phyloP scores from a whole-genome alignment of 2,113 vertebrate genomes.

The Antechinus flavipes region DNA sequence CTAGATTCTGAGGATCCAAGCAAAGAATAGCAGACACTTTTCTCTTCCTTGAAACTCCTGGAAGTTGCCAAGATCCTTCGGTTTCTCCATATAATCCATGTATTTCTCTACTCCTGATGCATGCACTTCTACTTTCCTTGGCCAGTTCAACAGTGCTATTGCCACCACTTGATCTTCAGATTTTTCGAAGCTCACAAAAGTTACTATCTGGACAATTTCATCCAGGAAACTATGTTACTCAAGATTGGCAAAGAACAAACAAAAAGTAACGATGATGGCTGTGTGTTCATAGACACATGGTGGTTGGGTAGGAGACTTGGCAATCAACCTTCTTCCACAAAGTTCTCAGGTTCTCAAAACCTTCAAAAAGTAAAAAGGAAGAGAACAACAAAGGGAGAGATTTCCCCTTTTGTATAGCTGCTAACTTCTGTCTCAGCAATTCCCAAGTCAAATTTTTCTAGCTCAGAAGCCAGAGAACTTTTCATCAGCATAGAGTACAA shows the following conservation, averaged over 20 bases:
- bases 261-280: not conserved
- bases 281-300: not conserved
- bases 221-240: not conserved
- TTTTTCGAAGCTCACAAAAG: not conserved
- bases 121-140: not conserved
- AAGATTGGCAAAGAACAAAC: not conserved
- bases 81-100: not conserved
- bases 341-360: not conserved
- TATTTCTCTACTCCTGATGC: not conserved
- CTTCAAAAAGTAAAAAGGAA: not conserved
- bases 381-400: not conserved
- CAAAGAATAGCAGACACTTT: not conserved
- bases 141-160: not conserved
- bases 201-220: not conserved
- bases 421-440: not conserved
- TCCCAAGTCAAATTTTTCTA: not conserved
- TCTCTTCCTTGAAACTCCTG: not conserved
- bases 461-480: not conserved
- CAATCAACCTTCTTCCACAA: not conserved
- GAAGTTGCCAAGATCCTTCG: not conserved
- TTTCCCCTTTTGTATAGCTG: not conserved
- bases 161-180: not conserved
- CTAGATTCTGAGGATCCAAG: not conserved
- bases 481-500: not conserved
- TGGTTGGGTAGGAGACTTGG: not conserved